Conservation (phyloP, 2,888 invertebrate genomes). For the Zaprionus bogoriensis region DNA sequence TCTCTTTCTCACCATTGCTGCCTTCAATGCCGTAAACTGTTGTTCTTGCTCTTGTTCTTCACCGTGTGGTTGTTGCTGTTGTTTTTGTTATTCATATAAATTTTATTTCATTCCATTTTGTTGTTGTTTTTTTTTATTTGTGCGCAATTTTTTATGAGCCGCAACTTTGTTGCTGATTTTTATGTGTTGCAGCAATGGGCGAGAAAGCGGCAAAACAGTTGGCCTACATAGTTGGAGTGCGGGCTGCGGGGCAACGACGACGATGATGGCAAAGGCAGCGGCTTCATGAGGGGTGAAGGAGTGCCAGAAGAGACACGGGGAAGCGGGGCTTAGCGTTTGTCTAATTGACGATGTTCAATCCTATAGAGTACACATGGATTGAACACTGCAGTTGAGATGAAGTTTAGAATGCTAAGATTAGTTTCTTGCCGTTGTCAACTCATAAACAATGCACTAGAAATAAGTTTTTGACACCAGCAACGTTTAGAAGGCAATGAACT, state of each 20-base stretch:
- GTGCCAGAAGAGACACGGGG: background rate
- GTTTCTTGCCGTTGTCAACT: no score
- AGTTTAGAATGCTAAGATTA: no score
- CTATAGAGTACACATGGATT: no score
- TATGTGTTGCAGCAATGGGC: slow-evolving; percentile 69
- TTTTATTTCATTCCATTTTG: slow-evolving; percentile 73
- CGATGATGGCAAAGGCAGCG: background rate
- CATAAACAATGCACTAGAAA: no score
- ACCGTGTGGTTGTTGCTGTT: slow-evolving; percentile 15
- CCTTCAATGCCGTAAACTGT: slow-evolving; percentile 65
- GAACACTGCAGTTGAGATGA: no score
- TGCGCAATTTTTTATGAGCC: slow-evolving; percentile 72
- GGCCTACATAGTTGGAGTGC: slow-evolving; percentile 58
- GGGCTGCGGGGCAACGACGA: background rate
- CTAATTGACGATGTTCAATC: slow-evolving; percentile 65
- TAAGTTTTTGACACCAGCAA: no score
- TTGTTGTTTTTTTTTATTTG: slow-evolving; percentile 50
- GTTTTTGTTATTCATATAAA: slow-evolving; percentile 72
- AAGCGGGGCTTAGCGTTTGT: slow-evolving; percentile 47
- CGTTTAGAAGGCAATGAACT: no score
- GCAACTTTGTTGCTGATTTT: slow-evolving; percentile 77
- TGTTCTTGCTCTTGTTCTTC: slow-evolving; percentile 43
- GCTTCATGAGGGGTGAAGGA: no score
- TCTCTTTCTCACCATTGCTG: background rate
- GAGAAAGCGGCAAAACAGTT: slow-evolving; percentile 69